Conservation (phyloP, 2,888 invertebrate species). For the Netelia virgata region DNA sequence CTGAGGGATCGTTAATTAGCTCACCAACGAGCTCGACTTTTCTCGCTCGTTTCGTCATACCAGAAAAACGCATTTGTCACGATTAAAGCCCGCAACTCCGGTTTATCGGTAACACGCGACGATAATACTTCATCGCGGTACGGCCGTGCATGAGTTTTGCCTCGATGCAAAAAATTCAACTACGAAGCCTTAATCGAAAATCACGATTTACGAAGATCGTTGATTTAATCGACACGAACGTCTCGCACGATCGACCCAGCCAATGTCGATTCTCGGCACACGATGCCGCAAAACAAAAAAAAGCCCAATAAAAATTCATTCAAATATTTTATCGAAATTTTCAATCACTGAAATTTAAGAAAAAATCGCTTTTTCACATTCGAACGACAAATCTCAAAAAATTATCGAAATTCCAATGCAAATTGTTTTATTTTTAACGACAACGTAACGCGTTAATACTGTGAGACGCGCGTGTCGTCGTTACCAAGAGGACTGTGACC, state of each 20-base stretch:
- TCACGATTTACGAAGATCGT: background rate
- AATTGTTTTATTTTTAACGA: too few relatives aligned
- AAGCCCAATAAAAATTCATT: background rate
- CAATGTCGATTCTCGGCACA: background rate
- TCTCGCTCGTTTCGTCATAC: conserved; percentile 50
- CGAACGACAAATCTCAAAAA: too few relatives aligned
- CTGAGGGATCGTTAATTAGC: conserved; percentile 39
- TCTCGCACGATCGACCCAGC: background rate
- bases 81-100: background rate
- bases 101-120: background rate
- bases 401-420: too few relatives aligned
- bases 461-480: too few relatives aligned
- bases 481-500: too few relatives aligned
- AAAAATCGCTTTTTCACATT: too few relatives aligned
- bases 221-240: background rate
- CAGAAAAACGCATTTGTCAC: conserved; percentile 40
- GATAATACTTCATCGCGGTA: background rate
- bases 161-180: background rate
- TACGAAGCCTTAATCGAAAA: background rate
- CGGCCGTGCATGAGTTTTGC: background rate
- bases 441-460: too few relatives aligned
- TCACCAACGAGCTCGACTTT: conserved; percentile 28
- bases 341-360: too few relatives aligned
- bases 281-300: background rate
- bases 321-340: background rate